A percentile compares a stretch with the other conserved stretches of the same genome.
Conservation (phyloP, 2,888 invertebrate genomes). For the Seladonia tumulorum region DNA sequence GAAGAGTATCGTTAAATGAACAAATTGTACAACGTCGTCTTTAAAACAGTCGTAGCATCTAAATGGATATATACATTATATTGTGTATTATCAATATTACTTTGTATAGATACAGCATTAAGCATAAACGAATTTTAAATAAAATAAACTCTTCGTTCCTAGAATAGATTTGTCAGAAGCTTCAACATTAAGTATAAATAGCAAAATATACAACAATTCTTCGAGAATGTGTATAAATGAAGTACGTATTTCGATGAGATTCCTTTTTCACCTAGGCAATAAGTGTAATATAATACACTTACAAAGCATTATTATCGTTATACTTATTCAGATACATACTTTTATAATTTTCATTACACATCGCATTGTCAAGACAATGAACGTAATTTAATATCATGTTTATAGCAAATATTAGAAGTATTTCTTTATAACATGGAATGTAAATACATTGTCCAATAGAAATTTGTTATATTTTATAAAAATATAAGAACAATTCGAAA, state of each 20-base stretch:
- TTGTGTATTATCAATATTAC: slow-evolving; percentile 10
- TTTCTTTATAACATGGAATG: slow-evolving; percentile 21
- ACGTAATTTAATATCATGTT: slow-evolving; percentile 21
- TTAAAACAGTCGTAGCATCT: slow-evolving; percentile 26
- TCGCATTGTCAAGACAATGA: background rate
- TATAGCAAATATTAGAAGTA: slow-evolving; percentile 17
- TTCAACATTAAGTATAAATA: slow-evolving; percentile 45
- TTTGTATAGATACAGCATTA: slow-evolving; percentile 14
- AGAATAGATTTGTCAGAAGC: slow-evolving; percentile 20
- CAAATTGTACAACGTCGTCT: background rate
- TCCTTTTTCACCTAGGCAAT: slow-evolving; percentile 61
- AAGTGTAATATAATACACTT: slow-evolving; percentile 36
- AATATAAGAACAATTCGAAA: slow-evolving; percentile 28
- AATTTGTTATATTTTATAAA: slow-evolving; percentile 27
- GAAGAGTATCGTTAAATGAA: slow-evolving; percentile 19
- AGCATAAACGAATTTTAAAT: slow-evolving; percentile 29
- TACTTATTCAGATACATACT: slow-evolving; percentile 7
- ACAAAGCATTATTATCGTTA: slow-evolving; percentile 14
- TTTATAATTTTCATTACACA: slow-evolving; percentile 6
- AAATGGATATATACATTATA: background rate
- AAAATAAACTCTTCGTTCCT: slow-evolving; percentile 32
- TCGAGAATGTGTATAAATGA: slow-evolving; percentile 39
- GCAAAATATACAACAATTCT: slow-evolving; percentile 57
- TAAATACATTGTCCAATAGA: slow-evolving; percentile 18
- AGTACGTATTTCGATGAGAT: slow-evolving; percentile 50